Evolutionary conservation across 2,888 invertebrate genomes (phyloP).

Genomic region (Gonocerus acuteangulatus): DNA sequence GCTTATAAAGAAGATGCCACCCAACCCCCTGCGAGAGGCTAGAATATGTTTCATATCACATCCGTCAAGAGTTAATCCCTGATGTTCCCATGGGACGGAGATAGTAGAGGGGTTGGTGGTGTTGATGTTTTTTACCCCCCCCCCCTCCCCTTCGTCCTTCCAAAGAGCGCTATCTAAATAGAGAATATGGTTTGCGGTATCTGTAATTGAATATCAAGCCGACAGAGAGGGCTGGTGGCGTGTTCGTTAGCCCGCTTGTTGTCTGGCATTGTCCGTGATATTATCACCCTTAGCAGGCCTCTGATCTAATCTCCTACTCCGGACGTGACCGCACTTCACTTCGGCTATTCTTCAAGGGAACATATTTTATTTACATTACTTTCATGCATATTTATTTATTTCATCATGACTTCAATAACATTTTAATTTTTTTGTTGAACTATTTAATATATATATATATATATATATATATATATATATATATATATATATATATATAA

Average conservation of each 20-base stretch:
- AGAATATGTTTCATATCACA: neutral
- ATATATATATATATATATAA: too few relatives aligned
- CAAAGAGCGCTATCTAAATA: conserved; percentile 1
- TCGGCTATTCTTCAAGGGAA: too few relatives aligned
- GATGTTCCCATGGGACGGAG: neutral
- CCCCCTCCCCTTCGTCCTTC: neutral
- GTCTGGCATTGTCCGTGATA: neutral
- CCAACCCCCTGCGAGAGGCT: too few relatives aligned
- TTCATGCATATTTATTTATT: too few relatives aligned
- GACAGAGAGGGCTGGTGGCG: neutral
- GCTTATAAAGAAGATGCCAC: too few relatives aligned
- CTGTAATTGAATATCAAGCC: conserved; percentile 25
- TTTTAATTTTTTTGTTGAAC: too few relatives aligned
- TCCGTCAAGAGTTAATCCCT: conserved; percentile 4
- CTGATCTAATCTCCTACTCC: conserved; percentile 1
- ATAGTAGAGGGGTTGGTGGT: too few relatives aligned
- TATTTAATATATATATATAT: too few relatives aligned
- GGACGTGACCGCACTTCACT: conserved; percentile 6
- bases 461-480: too few relatives aligned
- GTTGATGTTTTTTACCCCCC: conserved; percentile 12
- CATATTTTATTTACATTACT: too few relatives aligned
- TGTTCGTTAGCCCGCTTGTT: conserved; percentile 16
- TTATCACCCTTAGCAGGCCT: conserved; percentile 12
- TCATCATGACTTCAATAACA: too few relatives aligned
- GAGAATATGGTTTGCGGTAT: conserved; percentile 21